Evolutionary conservation across 1,140 invertebrate genomes (phyloP).

Genomic region (Caenorhabditis remanei): DNA sequence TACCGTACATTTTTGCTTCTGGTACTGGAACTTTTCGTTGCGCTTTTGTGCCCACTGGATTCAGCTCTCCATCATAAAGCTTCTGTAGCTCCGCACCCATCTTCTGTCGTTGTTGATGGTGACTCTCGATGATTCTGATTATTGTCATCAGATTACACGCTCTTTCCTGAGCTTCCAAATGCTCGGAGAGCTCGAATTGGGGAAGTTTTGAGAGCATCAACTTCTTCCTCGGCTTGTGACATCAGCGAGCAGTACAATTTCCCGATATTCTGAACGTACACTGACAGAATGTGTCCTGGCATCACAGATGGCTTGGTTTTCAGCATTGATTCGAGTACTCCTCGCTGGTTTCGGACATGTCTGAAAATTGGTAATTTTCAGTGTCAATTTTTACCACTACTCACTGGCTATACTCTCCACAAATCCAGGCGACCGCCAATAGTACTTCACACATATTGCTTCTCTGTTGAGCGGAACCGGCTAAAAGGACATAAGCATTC

Average conservation of each 20-base stretch:
- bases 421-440: slow-evolving; percentile 96
- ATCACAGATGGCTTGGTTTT: slow-evolving; percentile 85
- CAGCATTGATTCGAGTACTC: slow-evolving; percentile 87
- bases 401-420: slow-evolving; percentile 94
- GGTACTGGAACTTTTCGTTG: slow-evolving; percentile 98
- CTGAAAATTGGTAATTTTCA: slow-evolving; percentile 78
- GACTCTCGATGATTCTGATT: slow-evolving; percentile 68
- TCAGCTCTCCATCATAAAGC: slow-evolving; percentile 89
- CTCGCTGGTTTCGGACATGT: slow-evolving; percentile 85
- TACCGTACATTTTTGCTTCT: no score
- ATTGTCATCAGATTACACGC: slow-evolving; percentile 74
- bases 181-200: slow-evolving; percentile 76
- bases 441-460: slow-evolving; percentile 84
- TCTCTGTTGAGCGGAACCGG: slow-evolving; percentile 79
- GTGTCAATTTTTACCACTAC: slow-evolving; percentile 62
- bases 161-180: slow-evolving; percentile 76
- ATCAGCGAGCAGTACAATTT: slow-evolving; percentile 90
- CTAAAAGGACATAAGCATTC: slow-evolving; percentile 80
- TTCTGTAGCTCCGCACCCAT: slow-evolving; percentile 77
- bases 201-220: slow-evolving; percentile 76
- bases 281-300: slow-evolving; percentile 93
- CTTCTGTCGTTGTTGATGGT: slow-evolving; percentile 68
- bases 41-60: slow-evolving; percentile 97
- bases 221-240: slow-evolving; percentile 83
- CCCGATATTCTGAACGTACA: slow-evolving; percentile 95